Evolutionary conservation across 2,113 vertebrate species (phyloP), one percentile per base, ranked within the genome.

Genomic region (Phylloscopus whistleri): DNA sequence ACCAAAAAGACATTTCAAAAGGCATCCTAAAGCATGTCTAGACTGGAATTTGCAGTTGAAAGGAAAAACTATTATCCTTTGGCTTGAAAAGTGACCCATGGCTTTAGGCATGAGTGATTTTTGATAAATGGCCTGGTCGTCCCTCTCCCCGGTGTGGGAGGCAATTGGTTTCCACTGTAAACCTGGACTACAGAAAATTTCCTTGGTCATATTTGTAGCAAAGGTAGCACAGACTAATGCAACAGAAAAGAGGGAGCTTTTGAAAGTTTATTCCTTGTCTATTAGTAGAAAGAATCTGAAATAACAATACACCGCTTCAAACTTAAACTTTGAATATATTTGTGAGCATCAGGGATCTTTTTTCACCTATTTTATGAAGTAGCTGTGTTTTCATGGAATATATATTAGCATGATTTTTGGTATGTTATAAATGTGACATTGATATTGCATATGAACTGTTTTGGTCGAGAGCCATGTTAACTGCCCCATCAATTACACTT

Each of bases 401-500:
- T 16, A 6, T 84, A 77, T 87, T 89, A 77, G n/a, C 35, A 22
- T 87, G 44, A 80, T 48, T 94, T 96, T 94, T 93, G 44, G 35
- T 56, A 66, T 77, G 51, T 88, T 91, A 51, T 68, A 89, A 79
- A 90, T 87, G 86, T 87, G 77, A 82, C 89, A 64, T 59, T 90
- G 88, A 85, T 92, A 87, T 91, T 7, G 7, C 69, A 23, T 94
- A 68, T 90, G 90, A 95, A 84, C 91, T 72, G n/a, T 63, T 97
- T 97, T 96, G 95, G 92, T 95, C 92, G 84, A 94, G 72, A 93
- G 66, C 93, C 84, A 70, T 63, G 78, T 94, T 96, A 96, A 95
- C 94, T 96, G 88, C 79, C 72, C 90, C 94, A 97, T 97, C 95
- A 97, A 93, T 97, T 95, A 97, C 73, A 46, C 81, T 90, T 95